phyloP scores from a whole-genome alignment of 2,797 vertebrate genomes.

The Leuciscus waleckii region DNA sequence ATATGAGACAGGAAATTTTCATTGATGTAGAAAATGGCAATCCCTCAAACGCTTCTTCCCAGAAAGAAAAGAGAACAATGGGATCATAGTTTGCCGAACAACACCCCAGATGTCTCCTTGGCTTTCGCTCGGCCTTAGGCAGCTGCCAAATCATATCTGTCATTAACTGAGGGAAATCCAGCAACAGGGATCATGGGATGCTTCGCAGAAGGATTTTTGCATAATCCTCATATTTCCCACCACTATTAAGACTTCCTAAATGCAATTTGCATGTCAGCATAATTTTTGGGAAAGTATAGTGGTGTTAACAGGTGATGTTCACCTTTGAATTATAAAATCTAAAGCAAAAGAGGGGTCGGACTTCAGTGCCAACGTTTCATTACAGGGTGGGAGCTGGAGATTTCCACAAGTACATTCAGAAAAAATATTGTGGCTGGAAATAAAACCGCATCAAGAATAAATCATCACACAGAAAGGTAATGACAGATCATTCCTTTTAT shows the following conservation, averaged over 20 bases:
- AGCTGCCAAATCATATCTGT: conserved; percentile 51
- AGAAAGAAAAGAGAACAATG: conserved; percentile 47
- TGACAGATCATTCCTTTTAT: conserved; percentile 23
- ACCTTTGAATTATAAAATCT: conserved; percentile 23
- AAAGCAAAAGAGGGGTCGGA: not conserved
- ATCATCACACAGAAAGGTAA: not conserved
- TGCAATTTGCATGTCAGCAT: conserved; percentile 44
- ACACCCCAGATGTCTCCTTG: conserved; percentile 46
- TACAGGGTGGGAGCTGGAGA: not conserved
- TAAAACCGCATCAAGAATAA: not conserved
- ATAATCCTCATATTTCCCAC: conserved; percentile 46
- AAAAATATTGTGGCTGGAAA: conserved; percentile 32
- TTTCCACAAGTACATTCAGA: not conserved
- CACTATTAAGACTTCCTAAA: conserved; percentile 26
- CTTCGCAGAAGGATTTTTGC: conserved; percentile 25
- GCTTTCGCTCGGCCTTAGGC: conserved; percentile 21
- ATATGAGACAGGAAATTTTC: conserved; percentile 16
- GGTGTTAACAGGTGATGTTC: conserved; percentile 37
- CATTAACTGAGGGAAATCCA: conserved; percentile 44
- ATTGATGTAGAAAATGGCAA: conserved; percentile 14
- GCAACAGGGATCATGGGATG: conserved; percentile 35
- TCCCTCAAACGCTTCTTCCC: conserved; percentile 8
- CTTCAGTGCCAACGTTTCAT: conserved; percentile 27
- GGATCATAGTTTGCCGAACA: conserved; percentile 50
- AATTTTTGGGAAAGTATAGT: not conserved